Evolutionary conservation across 2,113 vertebrate species (phyloP), one percentile per base, ranked within the genome.

Genomic region (Grammomys surdaster): DNA sequence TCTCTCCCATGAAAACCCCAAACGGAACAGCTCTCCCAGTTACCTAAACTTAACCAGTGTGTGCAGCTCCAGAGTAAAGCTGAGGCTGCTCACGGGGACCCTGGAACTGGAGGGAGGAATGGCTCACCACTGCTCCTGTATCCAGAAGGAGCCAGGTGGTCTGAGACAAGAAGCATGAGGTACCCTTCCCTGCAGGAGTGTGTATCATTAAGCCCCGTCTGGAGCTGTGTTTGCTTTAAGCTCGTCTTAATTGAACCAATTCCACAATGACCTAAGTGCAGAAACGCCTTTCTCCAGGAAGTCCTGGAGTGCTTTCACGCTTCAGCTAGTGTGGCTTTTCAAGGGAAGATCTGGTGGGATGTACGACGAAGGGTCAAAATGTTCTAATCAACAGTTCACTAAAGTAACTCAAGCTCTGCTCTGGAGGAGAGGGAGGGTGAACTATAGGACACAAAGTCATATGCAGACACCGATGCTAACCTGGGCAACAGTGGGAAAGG

Each of bases 1-100:
- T 85, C 72, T 82, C 86, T 58, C 88, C 88, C 90, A 93, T 46
- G 43, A 93, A 91, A 97, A 88, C 90, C 92, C 78, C 94, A 90
- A 60, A 36, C 1, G 26, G 9, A 86, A 69, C 63, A 84, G 67
- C 51, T 67, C 51, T 77, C 86, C 69, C 76, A 90, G 60, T 69
- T 36, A 65, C 91, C 43, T 6, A 89, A 94, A 60, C 86, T 4
- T 82, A 94, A 58, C 76, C 60, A 86, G 56, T 0, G 11, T 1
- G 3, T 17, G 8, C 31, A 56, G 10, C 43, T 72, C 70, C 1
- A 0, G 54, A 76, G 91, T 0, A 0, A 48, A 77, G 91, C 70
- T 56, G 26, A 12, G 7, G 76, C 40, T 88, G 73, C 82, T 65
- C 87, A 43, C 0, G 0, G 70, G 17, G 51, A 36, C 86, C 77